Percentiles rank a stretch among this genome's conserved stretches.
Conservation (phyloP, 2,888 invertebrate genomes). For the Kuschelorhynchus macadamiae region DNA sequence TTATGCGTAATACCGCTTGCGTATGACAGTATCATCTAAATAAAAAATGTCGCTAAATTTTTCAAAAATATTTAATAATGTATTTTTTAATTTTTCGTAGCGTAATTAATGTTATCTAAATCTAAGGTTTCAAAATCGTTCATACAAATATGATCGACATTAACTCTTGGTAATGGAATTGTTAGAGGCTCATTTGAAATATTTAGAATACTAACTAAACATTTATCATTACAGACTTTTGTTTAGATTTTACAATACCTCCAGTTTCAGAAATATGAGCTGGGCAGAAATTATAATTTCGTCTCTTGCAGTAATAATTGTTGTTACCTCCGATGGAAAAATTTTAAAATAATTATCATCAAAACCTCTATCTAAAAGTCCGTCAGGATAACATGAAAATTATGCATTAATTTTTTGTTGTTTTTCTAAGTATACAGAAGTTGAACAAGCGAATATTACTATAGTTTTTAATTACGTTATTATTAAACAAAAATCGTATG, state of each 20-base stretch:
- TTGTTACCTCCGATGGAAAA: neutral
- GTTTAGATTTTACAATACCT: slow-evolving; percentile 5
- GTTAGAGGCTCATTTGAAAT: slow-evolving; percentile 8
- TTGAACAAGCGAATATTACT: too few relatives aligned
- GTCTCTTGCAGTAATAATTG: neutral
- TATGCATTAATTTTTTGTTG: too few relatives aligned
- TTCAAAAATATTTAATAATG: too few relatives aligned
- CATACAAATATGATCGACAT: neutral
- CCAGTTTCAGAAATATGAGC: neutral
- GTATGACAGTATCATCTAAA: slow-evolving; percentile 14
- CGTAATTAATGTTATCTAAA: neutral
- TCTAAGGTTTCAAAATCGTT: neutral
- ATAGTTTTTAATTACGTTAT: too few relatives aligned
- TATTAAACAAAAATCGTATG: too few relatives aligned
- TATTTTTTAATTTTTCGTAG: slow-evolving; percentile 3
- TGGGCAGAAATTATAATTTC: neutral
- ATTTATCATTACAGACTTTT: slow-evolving; percentile 5
- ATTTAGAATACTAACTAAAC: slow-evolving; percentile 16
- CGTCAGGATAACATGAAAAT: too few relatives aligned
- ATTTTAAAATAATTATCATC: neutral
- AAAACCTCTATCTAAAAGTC: too few relatives aligned
- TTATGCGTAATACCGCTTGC: slow-evolving; percentile 14
- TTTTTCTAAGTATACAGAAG: too few relatives aligned
- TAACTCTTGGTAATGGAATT: slow-evolving; percentile 8
- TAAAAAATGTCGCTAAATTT: slow-evolving; percentile 20